Percentiles rank a stretch among this genome's conserved stretches.
These are phyloP conservation scores for Coecobrya sp. DNA, from an alignment of 2,888 invertebrate species.

Conservation along the genomic window DNA sequence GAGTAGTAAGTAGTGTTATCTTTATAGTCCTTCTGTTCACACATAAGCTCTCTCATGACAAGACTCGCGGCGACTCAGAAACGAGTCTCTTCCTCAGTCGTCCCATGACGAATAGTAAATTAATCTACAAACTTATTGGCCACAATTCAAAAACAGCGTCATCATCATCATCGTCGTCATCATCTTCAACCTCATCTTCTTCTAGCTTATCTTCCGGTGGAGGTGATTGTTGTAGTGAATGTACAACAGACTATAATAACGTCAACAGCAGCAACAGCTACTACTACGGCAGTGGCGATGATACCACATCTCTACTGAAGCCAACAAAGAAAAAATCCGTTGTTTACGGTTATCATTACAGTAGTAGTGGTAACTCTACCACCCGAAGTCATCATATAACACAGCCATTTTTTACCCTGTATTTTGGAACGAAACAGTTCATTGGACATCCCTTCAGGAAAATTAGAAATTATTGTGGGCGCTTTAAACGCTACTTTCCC, in stretches of 20 bases:
- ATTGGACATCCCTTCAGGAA: slow-evolving; percentile 56
- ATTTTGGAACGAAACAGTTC: slow-evolving; percentile 68
- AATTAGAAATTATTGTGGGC: slow-evolving; percentile 65
- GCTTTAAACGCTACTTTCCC: slow-evolving; percentile 71
- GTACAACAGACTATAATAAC: slow-evolving; percentile 44
- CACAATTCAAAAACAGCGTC: slow-evolving; percentile 73
- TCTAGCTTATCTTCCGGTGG: slow-evolving; percentile 25
- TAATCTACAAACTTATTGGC: slow-evolving; percentile 78
- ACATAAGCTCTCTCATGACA: background rate
- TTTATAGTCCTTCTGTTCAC: slow-evolving; percentile 6
- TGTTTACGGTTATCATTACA: slow-evolving; percentile 17
- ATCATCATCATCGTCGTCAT: slow-evolving; percentile 45
- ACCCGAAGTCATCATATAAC: slow-evolving; percentile 46
- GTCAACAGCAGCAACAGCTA: slow-evolving; percentile 5
- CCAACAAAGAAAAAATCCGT: slow-evolving; percentile 69
- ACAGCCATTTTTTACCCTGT: slow-evolving; percentile 57
- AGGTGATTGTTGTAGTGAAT: slow-evolving; percentile 29
- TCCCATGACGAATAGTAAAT: slow-evolving; percentile 78
- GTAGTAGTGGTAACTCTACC: background rate
- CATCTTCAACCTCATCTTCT: slow-evolving; percentile 27
- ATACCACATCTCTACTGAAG: slow-evolving; percentile 54
- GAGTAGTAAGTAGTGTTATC: slow-evolving; percentile 26
- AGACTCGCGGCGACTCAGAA: slow-evolving; percentile 51
- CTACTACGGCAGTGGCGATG: background rate
- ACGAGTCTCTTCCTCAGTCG: slow-evolving; percentile 70